These are phyloP conservation scores for Sebastiscus tertius DNA, from an alignment of 2,797 vertebrate genomes.

Conservation along the genomic window DNA sequence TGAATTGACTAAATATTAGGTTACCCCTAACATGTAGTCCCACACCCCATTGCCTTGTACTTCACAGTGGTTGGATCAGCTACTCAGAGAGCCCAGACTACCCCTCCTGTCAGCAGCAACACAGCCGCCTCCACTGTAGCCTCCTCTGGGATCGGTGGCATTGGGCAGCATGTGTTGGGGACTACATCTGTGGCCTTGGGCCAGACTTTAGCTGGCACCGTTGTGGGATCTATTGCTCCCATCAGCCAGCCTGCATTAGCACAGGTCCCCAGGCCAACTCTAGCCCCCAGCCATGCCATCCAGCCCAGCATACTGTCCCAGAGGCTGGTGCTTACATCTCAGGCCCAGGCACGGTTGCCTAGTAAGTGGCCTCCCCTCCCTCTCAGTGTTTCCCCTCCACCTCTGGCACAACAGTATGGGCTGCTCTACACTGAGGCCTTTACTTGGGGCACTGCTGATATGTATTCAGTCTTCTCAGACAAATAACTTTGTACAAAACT, in stretches of 20 bases:
- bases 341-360: slow-evolving; percentile 99
- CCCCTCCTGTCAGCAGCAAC: slow-evolving; percentile 78
- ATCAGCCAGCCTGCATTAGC: slow-evolving; percentile 81
- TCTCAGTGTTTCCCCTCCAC: slow-evolving; percentile 78
- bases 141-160: slow-evolving; percentile 77
- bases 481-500: slow-evolving; percentile 15
- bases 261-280: slow-evolving; percentile 76
- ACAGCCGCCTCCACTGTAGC: slow-evolving; percentile 72
- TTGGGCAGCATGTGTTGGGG: slow-evolving; percentile 85
- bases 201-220: slow-evolving; percentile 84
- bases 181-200: slow-evolving; percentile 84
- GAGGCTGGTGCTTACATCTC: slow-evolving; percentile 97
- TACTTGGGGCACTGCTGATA: slow-evolving; percentile 79
- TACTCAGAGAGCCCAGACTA: slow-evolving; percentile 89
- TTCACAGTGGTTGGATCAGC: slow-evolving; percentile 88
- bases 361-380: slow-evolving; percentile 93
- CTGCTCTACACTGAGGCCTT: slow-evolving; percentile 70
- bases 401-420: slow-evolving; percentile 76
- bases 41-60: slow-evolving; percentile 84
- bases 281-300: slow-evolving; percentile 88
- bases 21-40: slow-evolving; percentile 78
- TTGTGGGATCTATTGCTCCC: slow-evolving; percentile 77
- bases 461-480: slow-evolving; percentile 52
- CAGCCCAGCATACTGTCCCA: slow-evolving; percentile 93
- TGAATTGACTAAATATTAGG: slow-evolving; percentile 49